Percentiles rank a stretch among this genome's conserved stretches.
These are phyloP conservation scores for Temnothorax longispinosus DNA, from an alignment of 1,140 invertebrate species.

Conservation along the genomic window DNA sequence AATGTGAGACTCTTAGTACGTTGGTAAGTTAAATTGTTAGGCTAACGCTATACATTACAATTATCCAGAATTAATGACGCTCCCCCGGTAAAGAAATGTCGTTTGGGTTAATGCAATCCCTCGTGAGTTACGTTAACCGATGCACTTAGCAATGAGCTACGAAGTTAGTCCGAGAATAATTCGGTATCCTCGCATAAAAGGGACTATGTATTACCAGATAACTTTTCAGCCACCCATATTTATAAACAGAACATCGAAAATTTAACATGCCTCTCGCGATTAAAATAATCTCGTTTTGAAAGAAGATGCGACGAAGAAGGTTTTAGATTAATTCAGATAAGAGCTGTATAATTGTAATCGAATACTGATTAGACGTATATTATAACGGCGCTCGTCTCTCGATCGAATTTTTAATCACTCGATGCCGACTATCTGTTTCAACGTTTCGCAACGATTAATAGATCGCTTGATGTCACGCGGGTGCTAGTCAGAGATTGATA, in stretches of 20 bases:
- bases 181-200: not conserved
- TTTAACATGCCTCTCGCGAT: not conserved
- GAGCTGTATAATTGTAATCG: not conserved
- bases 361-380: not conserved
- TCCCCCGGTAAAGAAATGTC: constrained; percentile 12
- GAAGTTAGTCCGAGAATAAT: not conserved
- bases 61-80: constrained; percentile 49
- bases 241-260: not conserved
- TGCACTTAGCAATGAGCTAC: not conserved
- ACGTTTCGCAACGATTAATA: constrained; percentile 74
- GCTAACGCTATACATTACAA: constrained; percentile 43
- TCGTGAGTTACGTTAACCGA: constrained; percentile 42
- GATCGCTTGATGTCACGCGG: constrained; percentile 69
- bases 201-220: not conserved
- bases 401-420: constrained; percentile 15
- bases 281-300: not conserved
- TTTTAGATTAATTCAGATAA: not conserved
- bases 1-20: constrained; percentile 29
- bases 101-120: constrained; percentile 17
- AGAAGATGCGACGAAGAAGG: not conserved
- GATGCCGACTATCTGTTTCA: constrained; percentile 66
- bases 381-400: not conserved
- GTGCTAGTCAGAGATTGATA: constrained; percentile 33
- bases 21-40: constrained; percentile 52
- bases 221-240: not conserved